These are phyloP conservation scores for Malurus splendens DNA, from an alignment of 2,797 vertebrate genomes.

Conservation along the genomic window DNA sequence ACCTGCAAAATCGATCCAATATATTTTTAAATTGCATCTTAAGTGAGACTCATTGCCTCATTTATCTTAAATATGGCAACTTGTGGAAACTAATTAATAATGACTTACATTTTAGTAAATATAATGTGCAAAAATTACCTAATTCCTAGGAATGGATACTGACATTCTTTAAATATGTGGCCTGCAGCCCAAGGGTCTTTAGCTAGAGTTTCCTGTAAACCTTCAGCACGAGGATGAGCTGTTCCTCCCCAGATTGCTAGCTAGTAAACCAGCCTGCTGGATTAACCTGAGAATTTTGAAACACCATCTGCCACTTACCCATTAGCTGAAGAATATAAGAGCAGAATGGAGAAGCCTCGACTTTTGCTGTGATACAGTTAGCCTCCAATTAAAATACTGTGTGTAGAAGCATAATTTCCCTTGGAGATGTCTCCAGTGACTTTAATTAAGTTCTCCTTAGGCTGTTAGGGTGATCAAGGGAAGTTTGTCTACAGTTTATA, in stretches of 20 bases:
- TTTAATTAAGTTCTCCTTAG: background rate
- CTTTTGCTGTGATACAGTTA: background rate
- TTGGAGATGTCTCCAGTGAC: background rate
- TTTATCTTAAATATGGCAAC: constrained; percentile 13
- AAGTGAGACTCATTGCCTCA: background rate
- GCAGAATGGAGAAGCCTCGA: background rate
- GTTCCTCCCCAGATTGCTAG: background rate
- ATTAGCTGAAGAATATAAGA: background rate
- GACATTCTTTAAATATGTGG: background rate
- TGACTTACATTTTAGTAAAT: background rate
- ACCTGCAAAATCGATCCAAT: background rate
- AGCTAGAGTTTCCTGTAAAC: background rate
- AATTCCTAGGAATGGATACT: background rate
- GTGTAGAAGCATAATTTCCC: background rate
- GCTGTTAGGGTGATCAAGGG: background rate
- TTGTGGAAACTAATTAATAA: background rate
- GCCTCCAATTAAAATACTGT: background rate
- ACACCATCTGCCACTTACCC: background rate
- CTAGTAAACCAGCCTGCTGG: background rate
- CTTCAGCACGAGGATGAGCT: accelerated
- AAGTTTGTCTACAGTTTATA: background rate
- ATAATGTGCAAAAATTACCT: background rate
- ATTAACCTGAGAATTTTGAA: background rate
- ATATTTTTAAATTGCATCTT: constrained; percentile 5
- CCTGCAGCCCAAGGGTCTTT: background rate